phyloP scores from a whole-genome alignment of 2,888 invertebrate species.

The Chloroclystis v-ata region DNA sequence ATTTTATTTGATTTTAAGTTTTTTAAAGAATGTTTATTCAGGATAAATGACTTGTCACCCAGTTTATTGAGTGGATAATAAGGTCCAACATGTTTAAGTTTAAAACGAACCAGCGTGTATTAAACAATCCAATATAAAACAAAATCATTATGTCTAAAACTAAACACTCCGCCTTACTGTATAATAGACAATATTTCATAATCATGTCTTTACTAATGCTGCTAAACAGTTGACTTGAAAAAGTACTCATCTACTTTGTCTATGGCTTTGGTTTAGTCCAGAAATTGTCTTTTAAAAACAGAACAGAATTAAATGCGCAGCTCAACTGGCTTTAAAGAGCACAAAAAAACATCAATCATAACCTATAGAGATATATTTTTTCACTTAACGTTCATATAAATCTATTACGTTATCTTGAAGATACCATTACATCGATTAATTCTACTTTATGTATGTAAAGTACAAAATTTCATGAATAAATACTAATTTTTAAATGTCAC shows the following conservation, averaged over 20 bases:
- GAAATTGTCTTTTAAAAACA: slow-evolving; percentile 43
- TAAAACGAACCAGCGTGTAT: slow-evolving; percentile 43
- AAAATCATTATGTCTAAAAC: slow-evolving; percentile 41
- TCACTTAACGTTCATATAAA: slow-evolving; percentile 2
- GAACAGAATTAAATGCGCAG: slow-evolving; percentile 55
- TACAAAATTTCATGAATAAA: slow-evolving; percentile 56
- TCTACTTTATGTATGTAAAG: slow-evolving; percentile 49
- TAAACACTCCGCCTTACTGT: slow-evolving; percentile 57
- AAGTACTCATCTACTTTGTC: slow-evolving; percentile 22
- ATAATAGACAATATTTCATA: slow-evolving; percentile 42
- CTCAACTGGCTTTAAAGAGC: slow-evolving; percentile 47
- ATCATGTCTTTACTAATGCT: slow-evolving; percentile 73
- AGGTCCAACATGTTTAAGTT: slow-evolving; percentile 14
- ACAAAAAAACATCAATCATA: slow-evolving; percentile 9
- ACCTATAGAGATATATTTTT: neutral
- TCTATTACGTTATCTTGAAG: slow-evolving; percentile 20
- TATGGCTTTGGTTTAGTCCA: slow-evolving; percentile 41
- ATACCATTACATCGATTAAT: slow-evolving; percentile 23
- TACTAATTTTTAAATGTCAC: slow-evolving; percentile 33
- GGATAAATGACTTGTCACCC: too few species aligned
- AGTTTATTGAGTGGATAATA: neutral
- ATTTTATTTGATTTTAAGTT: too few species aligned
- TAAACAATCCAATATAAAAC: slow-evolving; percentile 51
- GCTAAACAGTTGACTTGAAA: slow-evolving; percentile 41
- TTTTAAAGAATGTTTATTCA: too few species aligned